Percentiles rank a stretch among this genome's conserved stretches.
These are phyloP conservation scores for Fragum whitleyi DNA, from an alignment of 2,888 invertebrate genomes.

Conservation along the genomic window DNA sequence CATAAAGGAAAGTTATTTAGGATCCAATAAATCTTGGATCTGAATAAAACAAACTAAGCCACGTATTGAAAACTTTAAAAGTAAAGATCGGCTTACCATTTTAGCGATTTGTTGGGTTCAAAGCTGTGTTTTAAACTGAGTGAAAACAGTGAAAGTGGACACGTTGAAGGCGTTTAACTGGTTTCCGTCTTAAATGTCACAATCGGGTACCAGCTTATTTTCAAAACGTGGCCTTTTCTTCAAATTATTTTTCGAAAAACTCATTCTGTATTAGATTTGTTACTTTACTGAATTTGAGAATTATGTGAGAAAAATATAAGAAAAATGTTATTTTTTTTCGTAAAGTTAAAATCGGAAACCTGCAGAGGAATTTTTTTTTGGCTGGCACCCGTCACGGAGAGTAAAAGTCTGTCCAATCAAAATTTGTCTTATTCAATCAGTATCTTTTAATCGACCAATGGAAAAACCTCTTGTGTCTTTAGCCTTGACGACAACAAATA, in stretches of 20 bases:
- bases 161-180: constrained; percentile 3
- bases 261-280: too few species aligned
- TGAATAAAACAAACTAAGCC: too few species aligned
- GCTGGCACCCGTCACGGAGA: background rate
- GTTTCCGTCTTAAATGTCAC: background rate
- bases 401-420: constrained; percentile 34
- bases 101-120: background rate
- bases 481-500: constrained; percentile 61
- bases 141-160: background rate
- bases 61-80: too few species aligned
- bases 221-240: constrained; percentile 5
- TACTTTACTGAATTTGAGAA: too few species aligned
- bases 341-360: too few species aligned
- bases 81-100: background rate
- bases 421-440: constrained; percentile 33
- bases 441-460: constrained; percentile 48
- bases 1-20: too few species aligned
- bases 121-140: background rate
- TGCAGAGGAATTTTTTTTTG: too few species aligned
- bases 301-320: too few species aligned
- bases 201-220: background rate
- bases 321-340: too few species aligned
- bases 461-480: constrained; percentile 15
- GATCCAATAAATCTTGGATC: too few species aligned
- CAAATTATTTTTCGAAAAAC: background rate